phyloP scores from a whole-genome alignment of 2,113 vertebrate species.

The Scatophagus argus region DNA sequence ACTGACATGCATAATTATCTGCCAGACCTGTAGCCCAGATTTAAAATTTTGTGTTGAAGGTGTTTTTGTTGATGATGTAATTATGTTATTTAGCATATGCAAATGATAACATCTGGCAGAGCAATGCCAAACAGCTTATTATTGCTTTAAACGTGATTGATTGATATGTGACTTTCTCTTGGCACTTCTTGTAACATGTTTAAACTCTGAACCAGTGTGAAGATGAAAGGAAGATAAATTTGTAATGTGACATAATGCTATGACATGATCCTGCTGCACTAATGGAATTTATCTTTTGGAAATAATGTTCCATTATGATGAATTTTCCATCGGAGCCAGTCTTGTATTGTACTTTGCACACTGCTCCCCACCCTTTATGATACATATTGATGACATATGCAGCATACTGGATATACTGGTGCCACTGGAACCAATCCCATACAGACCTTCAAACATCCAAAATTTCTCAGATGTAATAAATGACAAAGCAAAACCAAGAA shows the following conservation, averaged over 20 bases:
- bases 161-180: conserved; percentile 9
- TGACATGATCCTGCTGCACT: background rate
- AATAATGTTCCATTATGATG: background rate
- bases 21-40: background rate
- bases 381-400: background rate
- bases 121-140: background rate
- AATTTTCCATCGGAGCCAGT: background rate
- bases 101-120: background rate
- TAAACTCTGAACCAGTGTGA: background rate
- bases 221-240: conserved; percentile 6
- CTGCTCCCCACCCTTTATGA: background rate
- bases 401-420: background rate
- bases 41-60: background rate
- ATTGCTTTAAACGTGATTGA: background rate
- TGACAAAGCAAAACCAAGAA: background rate
- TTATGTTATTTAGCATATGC: conserved; percentile 25
- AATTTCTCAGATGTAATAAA: background rate
- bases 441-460: background rate
- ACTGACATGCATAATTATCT: background rate
- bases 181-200: background rate
- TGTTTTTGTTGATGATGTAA: conserved; percentile 6
- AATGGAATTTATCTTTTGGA: background rate
- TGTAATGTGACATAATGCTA: background rate
- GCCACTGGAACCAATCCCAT: background rate
- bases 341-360: background rate